Percentiles rank a stretch among this genome's conserved stretches.
phyloP scores from a whole-genome alignment of 92 coral and sea anemone genomes.

The Porites evermanni region DNA sequence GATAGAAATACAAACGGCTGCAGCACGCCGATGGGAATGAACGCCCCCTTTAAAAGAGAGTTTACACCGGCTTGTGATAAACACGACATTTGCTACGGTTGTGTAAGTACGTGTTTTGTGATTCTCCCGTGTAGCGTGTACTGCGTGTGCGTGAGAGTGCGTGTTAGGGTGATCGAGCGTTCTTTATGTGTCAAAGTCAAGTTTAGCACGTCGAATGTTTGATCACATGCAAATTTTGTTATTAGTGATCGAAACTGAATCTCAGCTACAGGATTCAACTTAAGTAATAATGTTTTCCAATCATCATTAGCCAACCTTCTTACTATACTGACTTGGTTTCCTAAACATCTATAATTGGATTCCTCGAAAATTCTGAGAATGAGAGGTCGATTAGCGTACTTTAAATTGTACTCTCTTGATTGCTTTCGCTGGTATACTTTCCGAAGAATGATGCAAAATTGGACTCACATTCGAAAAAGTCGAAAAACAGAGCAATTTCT shows the following conservation, averaged over 20 bases:
- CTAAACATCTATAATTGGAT: too few relatives aligned
- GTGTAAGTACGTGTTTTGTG: slow-evolving; percentile 82
- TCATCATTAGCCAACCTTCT: too few relatives aligned
- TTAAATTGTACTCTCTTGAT: not conserved
- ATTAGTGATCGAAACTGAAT: not conserved
- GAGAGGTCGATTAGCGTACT: not conserved
- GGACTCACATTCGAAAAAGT: not conserved
- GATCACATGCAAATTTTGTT: not conserved
- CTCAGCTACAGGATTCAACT: not conserved
- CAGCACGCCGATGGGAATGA: slow-evolving; percentile 94
- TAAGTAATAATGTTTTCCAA: not conserved
- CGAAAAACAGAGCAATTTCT: not conserved
- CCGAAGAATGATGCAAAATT: not conserved
- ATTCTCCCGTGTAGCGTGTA: not conserved
- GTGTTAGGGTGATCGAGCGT: not conserved
- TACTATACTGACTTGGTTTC: too few relatives aligned
- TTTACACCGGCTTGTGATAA: slow-evolving; percentile 96
- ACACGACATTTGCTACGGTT: slow-evolving; percentile 98
- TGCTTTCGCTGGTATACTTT: not conserved
- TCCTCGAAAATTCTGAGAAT: not conserved
- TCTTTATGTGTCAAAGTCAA: not conserved
- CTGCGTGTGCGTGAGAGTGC: not conserved
- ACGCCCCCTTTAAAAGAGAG: slow-evolving; percentile 86
- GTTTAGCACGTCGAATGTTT: not conserved
- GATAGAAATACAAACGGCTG: slow-evolving; percentile 92